A percentile compares a stretch with the other conserved stretches of the same genome.
Evolutionary conservation across 2,888 invertebrate genomes (phyloP).

Genomic region (Eledona agricola): DNA sequence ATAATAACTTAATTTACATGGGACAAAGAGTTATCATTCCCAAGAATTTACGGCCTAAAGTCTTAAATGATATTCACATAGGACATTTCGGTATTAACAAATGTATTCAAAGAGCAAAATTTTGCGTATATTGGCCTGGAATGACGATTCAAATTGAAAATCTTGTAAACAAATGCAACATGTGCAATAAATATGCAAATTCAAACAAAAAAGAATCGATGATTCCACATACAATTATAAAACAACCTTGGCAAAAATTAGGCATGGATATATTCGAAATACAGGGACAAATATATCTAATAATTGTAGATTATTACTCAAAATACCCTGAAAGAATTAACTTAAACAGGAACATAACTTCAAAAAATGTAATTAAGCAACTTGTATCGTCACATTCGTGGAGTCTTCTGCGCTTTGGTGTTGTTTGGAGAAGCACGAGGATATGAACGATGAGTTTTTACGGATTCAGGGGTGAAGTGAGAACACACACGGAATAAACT

Average conservation of each 20-base stretch:
- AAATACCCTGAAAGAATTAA: conserved; percentile 43
- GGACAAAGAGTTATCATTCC: conserved; percentile 43
- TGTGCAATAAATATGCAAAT: conserved; percentile 41
- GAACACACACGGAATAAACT: too few species aligned
- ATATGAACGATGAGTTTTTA: too few species aligned
- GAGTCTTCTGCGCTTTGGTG: too few species aligned
- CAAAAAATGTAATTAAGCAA: conserved; percentile 36
- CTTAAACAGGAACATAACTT: conserved; percentile 38
- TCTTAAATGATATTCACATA: conserved; percentile 42
- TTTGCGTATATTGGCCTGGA: conserved; percentile 44
- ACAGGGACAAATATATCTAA: conserved; percentile 38
- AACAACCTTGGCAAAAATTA: conserved; percentile 42
- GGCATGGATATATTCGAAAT: conserved; percentile 45
- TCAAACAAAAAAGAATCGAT: conserved; percentile 41
- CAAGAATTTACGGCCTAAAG: conserved; percentile 36
- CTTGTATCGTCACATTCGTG: too few species aligned
- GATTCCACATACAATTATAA: conserved; percentile 36
- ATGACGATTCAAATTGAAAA: conserved; percentile 42
- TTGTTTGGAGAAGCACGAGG: too few species aligned
- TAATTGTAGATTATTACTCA: conserved; percentile 46
- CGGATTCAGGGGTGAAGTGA: too few species aligned
- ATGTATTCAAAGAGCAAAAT: conserved; percentile 38
- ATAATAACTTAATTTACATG: conserved; percentile 42
- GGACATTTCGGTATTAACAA: conserved; percentile 45
- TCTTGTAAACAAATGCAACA: conserved; percentile 40